Conservation (phyloP, 2,888 invertebrate species). For the Tyria jacobaeae region DNA sequence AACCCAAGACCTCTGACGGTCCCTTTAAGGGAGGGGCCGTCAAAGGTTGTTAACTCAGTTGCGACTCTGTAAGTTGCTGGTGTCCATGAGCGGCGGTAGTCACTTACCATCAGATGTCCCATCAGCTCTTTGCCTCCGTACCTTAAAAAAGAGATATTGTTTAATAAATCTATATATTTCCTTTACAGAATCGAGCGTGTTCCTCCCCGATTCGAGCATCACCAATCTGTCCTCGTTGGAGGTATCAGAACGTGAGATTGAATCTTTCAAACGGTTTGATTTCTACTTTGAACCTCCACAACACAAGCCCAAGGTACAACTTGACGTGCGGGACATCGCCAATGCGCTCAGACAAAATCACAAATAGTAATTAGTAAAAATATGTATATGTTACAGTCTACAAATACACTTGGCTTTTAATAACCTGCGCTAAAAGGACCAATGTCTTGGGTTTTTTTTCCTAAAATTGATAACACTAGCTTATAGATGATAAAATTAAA, state of each 20-base stretch:
- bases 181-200: constrained; percentile 87
- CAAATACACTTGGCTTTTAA: no score
- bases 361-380: constrained; percentile 23
- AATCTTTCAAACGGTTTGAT: constrained; percentile 95
- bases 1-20: no score
- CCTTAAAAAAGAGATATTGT: neutral
- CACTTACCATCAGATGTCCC: no score
- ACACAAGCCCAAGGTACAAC: constrained; percentile 86
- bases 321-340: constrained; percentile 61
- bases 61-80: no score
- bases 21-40: no score
- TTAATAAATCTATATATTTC: neutral
- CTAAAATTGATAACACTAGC: no score
- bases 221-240: constrained; percentile 92
- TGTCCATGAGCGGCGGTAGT: no score
- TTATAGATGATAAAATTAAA: no score
- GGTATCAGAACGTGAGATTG: constrained; percentile 92
- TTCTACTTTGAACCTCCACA: constrained; percentile 93
- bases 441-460: no score
- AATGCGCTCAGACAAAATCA: constrained; percentile 58
- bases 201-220: constrained; percentile 92
- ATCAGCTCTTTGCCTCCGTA: neutral
- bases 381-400: no score
- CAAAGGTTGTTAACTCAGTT: no score
- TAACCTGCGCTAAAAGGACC: no score